Percentiles rank a stretch among this genome's conserved stretches.
phyloP scores from a whole-genome alignment of 2,888 invertebrate species.

The Nephrotoma flavescens region DNA sequence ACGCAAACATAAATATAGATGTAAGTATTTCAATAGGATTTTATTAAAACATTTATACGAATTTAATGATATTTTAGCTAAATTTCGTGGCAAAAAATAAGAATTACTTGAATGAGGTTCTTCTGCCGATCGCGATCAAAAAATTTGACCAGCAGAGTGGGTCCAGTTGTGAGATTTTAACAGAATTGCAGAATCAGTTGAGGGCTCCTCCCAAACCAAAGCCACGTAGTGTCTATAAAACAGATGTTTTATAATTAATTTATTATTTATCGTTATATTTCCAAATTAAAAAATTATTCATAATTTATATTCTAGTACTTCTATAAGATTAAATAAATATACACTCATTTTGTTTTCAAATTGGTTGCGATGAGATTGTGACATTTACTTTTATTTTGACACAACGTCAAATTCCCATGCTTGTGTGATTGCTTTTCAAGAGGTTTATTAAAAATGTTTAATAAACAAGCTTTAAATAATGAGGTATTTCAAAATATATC shows the following conservation, averaged over 20 bases:
- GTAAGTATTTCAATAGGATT: conserved; percentile 17
- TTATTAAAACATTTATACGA: neutral
- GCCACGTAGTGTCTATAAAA: conserved; percentile 31
- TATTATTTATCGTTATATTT: neutral
- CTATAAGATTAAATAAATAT: neutral
- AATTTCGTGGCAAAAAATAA: conserved; percentile 31
- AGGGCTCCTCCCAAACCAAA: conserved; percentile 26
- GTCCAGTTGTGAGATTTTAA: conserved; percentile 21
- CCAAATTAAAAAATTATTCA: neutral
- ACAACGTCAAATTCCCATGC: neutral
- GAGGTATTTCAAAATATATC: neutral
- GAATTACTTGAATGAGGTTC: conserved; percentile 24
- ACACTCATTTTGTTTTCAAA: neutral
- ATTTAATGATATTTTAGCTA: conserved; percentile 19
- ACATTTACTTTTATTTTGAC: neutral
- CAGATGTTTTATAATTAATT: conserved; percentile 25
- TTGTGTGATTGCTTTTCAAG: neutral
- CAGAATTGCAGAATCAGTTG: conserved; percentile 20
- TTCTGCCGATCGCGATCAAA: conserved; percentile 26
- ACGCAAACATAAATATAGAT: conserved; percentile 24
- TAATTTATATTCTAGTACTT: neutral
- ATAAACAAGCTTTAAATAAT: conserved; percentile 3
- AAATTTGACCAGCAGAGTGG: conserved; percentile 26
- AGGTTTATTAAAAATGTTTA: neutral
- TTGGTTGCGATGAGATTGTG: neutral